Base-by-base conservation (phyloP, 2,113 vertebrate species). In the Ailuropoda melanoleuca region DNA sequence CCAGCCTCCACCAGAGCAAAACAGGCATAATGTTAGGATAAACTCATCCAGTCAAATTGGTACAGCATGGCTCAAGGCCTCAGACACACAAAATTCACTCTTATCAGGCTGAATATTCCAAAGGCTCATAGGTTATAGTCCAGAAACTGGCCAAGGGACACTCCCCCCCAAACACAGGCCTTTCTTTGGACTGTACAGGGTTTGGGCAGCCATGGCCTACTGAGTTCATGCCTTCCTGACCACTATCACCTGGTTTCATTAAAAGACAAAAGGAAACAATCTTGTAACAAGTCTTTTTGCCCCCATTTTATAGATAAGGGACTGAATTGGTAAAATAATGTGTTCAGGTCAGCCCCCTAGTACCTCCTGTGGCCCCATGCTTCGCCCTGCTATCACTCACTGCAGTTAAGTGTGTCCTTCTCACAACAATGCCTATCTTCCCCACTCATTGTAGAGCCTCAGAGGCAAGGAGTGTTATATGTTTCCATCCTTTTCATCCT, bases 321-420 rank as follows among this genome's bases (percentile, higher is more conserved):
- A 77, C 10, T 60, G 7, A 34, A 10, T 9, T n/a, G 31, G 29
- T 60, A 21, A 88, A 19, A 1, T 15, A 37, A 29, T 19, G 13
- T 64, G 10, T 9, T 37, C n/a, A 26, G 8, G 14, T 78, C 37
- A 19, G 0, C 55, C 3, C 4, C 17, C 18, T 1, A 0, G 68
- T 43, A 26, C 8, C 19, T 56, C 19, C 6, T 24, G 26, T 10
- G 31, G 39, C 43, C 13, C 53, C 24, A 0, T 1, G 2, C 23
- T 24, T 26, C 15, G 15, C 6, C 19, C 9, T 13, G 6, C 46
- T 34, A 4, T 18, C 31, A 50, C 8, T 19, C 31, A 1, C 34
- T 17, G 11, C 13, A 50, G 10, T 15, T 21, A 12, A 6, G 14
- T 2, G 34, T 14, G 26, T 26, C 10, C 1, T 46, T 64, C n/a